These are phyloP conservation scores for Uromys caudimaculatus DNA, from an alignment of 2,797 vertebrate species.

Conservation along the genomic window DNA sequence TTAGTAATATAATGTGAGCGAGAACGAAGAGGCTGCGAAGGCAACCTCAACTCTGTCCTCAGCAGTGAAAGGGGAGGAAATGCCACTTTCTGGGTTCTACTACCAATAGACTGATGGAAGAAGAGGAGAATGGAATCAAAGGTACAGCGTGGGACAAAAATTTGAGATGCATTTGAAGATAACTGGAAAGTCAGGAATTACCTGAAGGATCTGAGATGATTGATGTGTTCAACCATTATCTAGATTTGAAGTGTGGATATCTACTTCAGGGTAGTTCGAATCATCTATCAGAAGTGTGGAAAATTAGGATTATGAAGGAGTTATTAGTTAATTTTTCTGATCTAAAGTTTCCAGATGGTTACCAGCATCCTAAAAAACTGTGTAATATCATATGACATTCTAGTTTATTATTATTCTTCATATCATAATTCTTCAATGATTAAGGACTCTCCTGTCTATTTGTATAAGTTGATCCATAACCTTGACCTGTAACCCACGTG, in stretches of 20 bases:
- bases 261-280: background rate
- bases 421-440: conserved; percentile 17
- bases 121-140: background rate
- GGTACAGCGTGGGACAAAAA: background rate
- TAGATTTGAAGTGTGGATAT: background rate
- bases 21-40: background rate
- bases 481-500: background rate
- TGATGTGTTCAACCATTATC: background rate
- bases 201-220: background rate
- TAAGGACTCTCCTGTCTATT: background rate
- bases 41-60: background rate
- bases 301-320: background rate
- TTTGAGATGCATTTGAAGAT: conserved; percentile 19
- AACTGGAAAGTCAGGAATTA: background rate
- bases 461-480: background rate
- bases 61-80: background rate
- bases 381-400: background rate
- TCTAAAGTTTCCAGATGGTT: conserved; percentile 15
- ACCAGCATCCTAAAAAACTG: background rate
- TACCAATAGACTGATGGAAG: background rate
- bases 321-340: background rate
- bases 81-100: background rate
- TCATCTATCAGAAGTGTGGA: background rate
- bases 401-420: background rate
- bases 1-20: background rate